Evolutionary conservation across 2,888 invertebrate species (phyloP).

Genomic region (Dryocosmus kuriphilus): DNA sequence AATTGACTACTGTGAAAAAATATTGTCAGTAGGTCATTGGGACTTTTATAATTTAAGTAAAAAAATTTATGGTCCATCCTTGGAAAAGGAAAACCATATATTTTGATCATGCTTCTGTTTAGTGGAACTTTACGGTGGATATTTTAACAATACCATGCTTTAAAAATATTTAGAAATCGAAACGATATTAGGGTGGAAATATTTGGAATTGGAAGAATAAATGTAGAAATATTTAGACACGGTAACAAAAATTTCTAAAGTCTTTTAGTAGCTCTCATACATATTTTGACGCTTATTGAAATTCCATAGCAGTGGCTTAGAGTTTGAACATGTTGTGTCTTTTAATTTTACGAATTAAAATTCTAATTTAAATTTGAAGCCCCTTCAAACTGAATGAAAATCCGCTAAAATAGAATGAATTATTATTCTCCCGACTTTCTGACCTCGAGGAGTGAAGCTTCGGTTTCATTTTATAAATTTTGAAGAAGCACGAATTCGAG

Average conservation of each 20-base stretch:
- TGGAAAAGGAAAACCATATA: constrained; percentile 14
- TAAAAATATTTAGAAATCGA: constrained; percentile 21
- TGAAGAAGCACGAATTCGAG: constrained; percentile 30
- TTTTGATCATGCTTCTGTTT: background rate
- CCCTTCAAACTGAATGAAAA: no score
- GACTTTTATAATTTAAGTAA: constrained; percentile 18
- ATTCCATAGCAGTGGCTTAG: no score
- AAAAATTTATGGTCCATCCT: constrained; percentile 23
- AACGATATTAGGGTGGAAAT: constrained; percentile 16
- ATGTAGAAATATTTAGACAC: background rate
- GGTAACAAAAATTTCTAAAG: background rate
- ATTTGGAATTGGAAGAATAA: constrained; percentile 11
- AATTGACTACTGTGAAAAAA: constrained; percentile 44
- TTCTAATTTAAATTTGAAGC: no score
- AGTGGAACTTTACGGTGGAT: constrained; percentile 24
- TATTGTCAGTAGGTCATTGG: constrained; percentile 50
- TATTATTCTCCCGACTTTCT: background rate
- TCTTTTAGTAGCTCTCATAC: background rate
- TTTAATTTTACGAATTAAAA: no score
- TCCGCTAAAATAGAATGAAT: background rate
- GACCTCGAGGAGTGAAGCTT: constrained; percentile 20
- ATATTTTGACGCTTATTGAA: no score
- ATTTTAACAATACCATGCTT: constrained; percentile 25
- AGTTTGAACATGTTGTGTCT: no score
- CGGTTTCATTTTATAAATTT: constrained; percentile 34